Percentiles rank a stretch among this genome's conserved stretches.
phyloP scores from a whole-genome alignment of 2,797 vertebrate species.

The Sus cebifrons region DNA sequence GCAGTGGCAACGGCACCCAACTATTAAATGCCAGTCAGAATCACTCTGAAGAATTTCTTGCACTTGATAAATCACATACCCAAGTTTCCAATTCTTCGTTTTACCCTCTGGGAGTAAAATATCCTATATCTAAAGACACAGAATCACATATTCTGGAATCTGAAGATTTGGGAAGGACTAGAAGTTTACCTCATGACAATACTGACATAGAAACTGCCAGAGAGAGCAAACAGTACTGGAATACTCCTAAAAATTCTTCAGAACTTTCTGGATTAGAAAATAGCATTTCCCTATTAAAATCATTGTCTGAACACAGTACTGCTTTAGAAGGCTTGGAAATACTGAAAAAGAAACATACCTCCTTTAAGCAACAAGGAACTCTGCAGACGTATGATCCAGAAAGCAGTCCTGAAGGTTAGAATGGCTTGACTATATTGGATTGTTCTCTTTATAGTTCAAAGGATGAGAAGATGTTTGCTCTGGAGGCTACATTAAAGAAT shows the following conservation, averaged over 20 bases:
- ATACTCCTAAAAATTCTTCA: constrained; percentile 71
- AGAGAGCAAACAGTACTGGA: constrained; percentile 49
- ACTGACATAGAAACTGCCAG: constrained; percentile 46
- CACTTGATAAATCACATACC: neutral
- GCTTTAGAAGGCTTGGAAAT: constrained; percentile 89
- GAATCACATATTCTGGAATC: constrained; percentile 42
- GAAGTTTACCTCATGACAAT: neutral
- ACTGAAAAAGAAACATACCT: constrained; percentile 75
- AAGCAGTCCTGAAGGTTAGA: constrained; percentile 87
- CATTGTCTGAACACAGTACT: constrained; percentile 88
- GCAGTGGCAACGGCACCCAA: neutral
- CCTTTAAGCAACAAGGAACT: constrained; percentile 3
- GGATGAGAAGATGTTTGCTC: neutral
- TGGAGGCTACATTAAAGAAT: neutral
- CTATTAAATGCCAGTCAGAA: neutral
- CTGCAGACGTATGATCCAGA: constrained; percentile 9
- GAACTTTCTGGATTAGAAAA: constrained; percentile 74
- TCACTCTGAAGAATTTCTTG: neutral
- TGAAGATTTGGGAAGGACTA: constrained; percentile 1
- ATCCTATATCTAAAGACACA: constrained; percentile 43
- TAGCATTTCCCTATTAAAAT: constrained; percentile 85
- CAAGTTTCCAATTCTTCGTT: constrained; percentile 43
- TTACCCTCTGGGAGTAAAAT: constrained; percentile 32
- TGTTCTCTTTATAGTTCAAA: constrained; percentile 14
- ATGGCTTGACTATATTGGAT: constrained; percentile 41